Percentiles rank a stretch among this genome's conserved stretches.
phyloP scores from a whole-genome alignment of 2,888 invertebrate genomes.

The Caenorhabditis sp. region DNA sequence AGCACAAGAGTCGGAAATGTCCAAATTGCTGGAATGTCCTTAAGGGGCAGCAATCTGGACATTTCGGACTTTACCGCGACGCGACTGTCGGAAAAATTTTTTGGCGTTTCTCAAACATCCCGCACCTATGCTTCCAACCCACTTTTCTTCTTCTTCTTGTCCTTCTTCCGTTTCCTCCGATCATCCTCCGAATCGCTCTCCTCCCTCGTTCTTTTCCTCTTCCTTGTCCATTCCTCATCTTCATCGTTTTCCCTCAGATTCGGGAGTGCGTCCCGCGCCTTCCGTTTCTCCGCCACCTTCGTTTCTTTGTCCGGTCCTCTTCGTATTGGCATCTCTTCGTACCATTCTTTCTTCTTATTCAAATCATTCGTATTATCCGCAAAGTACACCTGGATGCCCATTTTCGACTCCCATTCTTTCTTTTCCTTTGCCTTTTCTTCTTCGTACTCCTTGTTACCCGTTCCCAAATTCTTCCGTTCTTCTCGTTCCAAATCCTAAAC shows the following conservation, averaged over 20 bases:
- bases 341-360: constrained; percentile 87
- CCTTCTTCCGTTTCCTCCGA: constrained; percentile 40
- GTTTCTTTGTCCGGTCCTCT: constrained; percentile 17
- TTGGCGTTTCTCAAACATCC: no score
- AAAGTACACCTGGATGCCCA: constrained; percentile 94
- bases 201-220: constrained; percentile 35
- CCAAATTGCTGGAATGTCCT: no score
- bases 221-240: constrained; percentile 39
- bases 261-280: constrained; percentile 8
- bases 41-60: no score
- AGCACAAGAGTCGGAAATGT: no score
- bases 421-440: constrained; percentile 91
- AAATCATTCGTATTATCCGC: constrained; percentile 84
- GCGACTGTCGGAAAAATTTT: no score
- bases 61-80: no score
- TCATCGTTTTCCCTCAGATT: constrained; percentile 34
- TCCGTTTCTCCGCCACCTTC: constrained; percentile 7
- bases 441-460: constrained; percentile 88
- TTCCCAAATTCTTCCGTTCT: constrained; percentile 71
- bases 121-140: background rate
- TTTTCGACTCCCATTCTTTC: constrained; percentile 95
- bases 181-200: constrained; percentile 7
- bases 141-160: constrained; percentile 65
- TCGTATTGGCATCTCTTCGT: constrained; percentile 84
- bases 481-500: constrained; percentile 79